Evolutionary conservation across 2,888 invertebrate genomes (phyloP).

Genomic region (Subacronicta megacephala): DNA sequence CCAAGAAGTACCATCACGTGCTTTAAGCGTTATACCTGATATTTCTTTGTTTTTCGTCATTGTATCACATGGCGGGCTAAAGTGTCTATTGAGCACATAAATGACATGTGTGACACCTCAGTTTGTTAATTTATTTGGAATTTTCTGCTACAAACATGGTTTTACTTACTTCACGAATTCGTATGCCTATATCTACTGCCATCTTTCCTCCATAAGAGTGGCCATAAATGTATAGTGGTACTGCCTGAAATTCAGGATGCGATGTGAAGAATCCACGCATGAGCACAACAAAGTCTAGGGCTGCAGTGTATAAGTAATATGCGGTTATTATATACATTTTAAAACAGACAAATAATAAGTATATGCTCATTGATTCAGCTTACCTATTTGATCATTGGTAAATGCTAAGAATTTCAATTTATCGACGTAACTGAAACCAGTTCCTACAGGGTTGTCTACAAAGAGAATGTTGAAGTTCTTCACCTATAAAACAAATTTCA

Average conservation of each 20-base stretch:
- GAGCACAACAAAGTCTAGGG: constrained; percentile 93
- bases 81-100: too few species aligned
- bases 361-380: constrained; percentile 12
- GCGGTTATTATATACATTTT: neutral
- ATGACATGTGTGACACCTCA: constrained; percentile 5
- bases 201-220: constrained; percentile 98
- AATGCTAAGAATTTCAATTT: constrained; percentile 69
- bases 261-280: constrained; percentile 92
- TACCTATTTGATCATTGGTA: constrained; percentile 84
- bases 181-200: constrained; percentile 94
- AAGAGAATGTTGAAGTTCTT: constrained; percentile 95
- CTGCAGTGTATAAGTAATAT: constrained; percentile 80
- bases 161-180: constrained; percentile 88
- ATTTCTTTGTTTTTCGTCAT: constrained; percentile 21
- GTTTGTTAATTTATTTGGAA: neutral
- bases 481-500: constrained; percentile 82
- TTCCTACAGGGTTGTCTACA: constrained; percentile 97
- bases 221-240: constrained; percentile 95
- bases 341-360: neutral
- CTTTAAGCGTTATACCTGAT: too few species aligned
- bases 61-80: too few species aligned
- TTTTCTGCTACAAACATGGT: constrained; percentile 4
- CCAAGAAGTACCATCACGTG: neutral
- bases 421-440: constrained; percentile 95
- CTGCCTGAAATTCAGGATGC: constrained; percentile 92